A percentile compares a stretch with the other conserved stretches of the same genome.
Conservation (phyloP, 2,888 invertebrate genomes). For the Nowickia ferox region DNA sequence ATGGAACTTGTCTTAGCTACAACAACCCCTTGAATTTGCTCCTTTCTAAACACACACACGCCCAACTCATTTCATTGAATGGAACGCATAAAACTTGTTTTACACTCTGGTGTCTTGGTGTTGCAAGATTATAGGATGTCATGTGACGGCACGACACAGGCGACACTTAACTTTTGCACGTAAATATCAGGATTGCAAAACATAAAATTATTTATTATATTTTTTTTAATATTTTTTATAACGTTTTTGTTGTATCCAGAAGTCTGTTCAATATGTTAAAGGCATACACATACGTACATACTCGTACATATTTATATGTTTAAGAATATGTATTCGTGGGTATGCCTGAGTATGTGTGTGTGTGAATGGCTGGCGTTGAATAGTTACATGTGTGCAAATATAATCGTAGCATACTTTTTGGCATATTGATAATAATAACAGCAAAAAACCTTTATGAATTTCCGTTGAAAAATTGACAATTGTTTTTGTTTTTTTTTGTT, state of each 20-base stretch:
- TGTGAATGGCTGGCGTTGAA: neutral
- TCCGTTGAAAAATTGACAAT: slow-evolving; percentile 40
- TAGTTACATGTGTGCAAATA: neutral
- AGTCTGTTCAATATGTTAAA: slow-evolving; percentile 1
- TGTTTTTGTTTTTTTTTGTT: neutral
- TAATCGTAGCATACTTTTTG: slow-evolving; percentile 50
- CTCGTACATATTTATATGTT: neutral
- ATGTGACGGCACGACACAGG: slow-evolving; percentile 45
- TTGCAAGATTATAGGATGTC: slow-evolving; percentile 9
- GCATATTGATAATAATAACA: slow-evolving; percentile 42
- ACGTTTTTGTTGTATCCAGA: no score
- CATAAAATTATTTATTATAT: slow-evolving; percentile 42
- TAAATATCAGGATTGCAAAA: slow-evolving; percentile 57
- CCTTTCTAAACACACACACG: neutral
- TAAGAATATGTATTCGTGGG: neutral
- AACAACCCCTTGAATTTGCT: slow-evolving; percentile 13
- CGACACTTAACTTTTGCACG: slow-evolving; percentile 69
- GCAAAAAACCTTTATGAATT: slow-evolving; percentile 41
- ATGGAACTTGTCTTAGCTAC: neutral
- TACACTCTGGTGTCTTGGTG: slow-evolving; percentile 3
- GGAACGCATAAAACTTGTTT: slow-evolving; percentile 36
- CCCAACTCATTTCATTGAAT: slow-evolving; percentile 1
- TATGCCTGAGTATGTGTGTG: neutral
- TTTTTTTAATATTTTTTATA: neutral
- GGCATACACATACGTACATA: neutral